These are phyloP conservation scores for Pelagia noctiluca DNA, from an alignment of 30 jellyfish, hydroid and myxozoan genomes.

Conservation along the genomic window DNA sequence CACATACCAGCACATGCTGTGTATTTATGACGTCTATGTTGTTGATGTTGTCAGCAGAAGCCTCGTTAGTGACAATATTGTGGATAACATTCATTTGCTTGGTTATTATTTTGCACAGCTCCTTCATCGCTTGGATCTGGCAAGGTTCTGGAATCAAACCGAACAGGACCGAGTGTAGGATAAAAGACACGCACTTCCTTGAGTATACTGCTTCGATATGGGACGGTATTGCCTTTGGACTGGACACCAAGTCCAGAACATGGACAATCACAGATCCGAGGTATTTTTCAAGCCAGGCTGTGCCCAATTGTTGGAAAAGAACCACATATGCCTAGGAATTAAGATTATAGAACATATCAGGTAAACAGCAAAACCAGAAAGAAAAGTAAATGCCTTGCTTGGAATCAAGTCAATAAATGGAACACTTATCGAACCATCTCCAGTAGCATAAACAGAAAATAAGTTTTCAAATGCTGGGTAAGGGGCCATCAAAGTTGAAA, in stretches of 20 bases:
- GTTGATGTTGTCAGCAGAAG: constrained; percentile 47
- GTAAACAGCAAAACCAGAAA: too few relatives aligned
- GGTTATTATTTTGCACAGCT: constrained; percentile 82
- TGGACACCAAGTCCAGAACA: constrained; percentile 92
- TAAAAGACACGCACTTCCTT: constrained; percentile 89
- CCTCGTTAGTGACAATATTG: constrained; percentile 75
- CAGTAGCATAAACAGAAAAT: too few relatives aligned
- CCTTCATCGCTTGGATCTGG: constrained; percentile 90
- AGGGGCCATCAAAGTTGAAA: too few relatives aligned
- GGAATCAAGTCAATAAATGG: too few relatives aligned
- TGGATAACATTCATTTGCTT: constrained; percentile 93
- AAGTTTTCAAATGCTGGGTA: too few relatives aligned
- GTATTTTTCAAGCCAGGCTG: constrained; percentile 87
- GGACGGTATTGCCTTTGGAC: constrained; percentile 92
- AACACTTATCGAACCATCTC: too few relatives aligned
- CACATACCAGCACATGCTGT: constrained; percentile 97
- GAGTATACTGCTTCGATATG: constrained; percentile 97
- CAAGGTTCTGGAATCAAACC: constrained; percentile 94
- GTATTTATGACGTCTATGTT: constrained; percentile 89
- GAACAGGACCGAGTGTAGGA: constrained; percentile 80
- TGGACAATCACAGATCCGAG: constrained; percentile 80
- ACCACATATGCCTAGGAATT: constrained; percentile 91
- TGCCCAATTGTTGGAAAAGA: constrained; percentile 90
- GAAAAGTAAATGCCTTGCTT: too few relatives aligned
- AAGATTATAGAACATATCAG: too few relatives aligned